A percentile compares a stretch with the other conserved stretches of the same genome.
These are phyloP conservation scores for Himalopsyche phryganea DNA, from an alignment of 1,140 invertebrate genomes.

Conservation along the genomic window DNA sequence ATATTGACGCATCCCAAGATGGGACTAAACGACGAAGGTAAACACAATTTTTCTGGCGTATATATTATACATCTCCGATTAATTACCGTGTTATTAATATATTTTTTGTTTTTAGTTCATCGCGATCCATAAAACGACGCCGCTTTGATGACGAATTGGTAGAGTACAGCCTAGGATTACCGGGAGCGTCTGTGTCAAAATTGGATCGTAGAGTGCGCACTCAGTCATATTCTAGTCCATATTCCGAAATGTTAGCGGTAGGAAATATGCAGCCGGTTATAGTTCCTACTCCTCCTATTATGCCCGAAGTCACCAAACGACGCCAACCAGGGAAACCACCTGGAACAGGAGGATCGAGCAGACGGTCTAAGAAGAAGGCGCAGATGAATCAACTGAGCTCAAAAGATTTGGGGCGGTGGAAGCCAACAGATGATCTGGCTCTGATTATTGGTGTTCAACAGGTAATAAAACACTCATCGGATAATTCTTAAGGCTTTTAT, in stretches of 20 bases:
- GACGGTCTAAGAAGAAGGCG: conserved; percentile 56
- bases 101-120: conserved; percentile 62
- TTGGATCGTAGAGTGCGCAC: conserved; percentile 49
- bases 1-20: conserved; percentile 31
- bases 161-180: conserved; percentile 73
- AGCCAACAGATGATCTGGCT: conserved; percentile 92
- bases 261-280: conserved; percentile 18
- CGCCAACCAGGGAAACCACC: conserved; percentile 41
- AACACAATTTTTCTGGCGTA: not conserved
- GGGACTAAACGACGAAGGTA: conserved; percentile 30
- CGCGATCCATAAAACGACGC: conserved; percentile 88
- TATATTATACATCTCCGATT: not conserved
- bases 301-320: conserved; percentile 35
- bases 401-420: conserved; percentile 92
- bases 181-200: conserved; percentile 57
- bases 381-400: conserved; percentile 62
- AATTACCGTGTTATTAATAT: not conserved
- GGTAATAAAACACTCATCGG: no score
- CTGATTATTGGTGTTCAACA: conserved; percentile 92
- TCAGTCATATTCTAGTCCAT: conserved; percentile 56
- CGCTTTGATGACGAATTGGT: conserved; percentile 98
- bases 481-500: no score
- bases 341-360: conserved; percentile 40
- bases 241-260: conserved; percentile 51
- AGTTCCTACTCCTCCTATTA: conserved; percentile 44